Evolutionary conservation across 2,113 vertebrate genomes (phyloP).

Genomic region (Phylloscopus whistleri): DNA sequence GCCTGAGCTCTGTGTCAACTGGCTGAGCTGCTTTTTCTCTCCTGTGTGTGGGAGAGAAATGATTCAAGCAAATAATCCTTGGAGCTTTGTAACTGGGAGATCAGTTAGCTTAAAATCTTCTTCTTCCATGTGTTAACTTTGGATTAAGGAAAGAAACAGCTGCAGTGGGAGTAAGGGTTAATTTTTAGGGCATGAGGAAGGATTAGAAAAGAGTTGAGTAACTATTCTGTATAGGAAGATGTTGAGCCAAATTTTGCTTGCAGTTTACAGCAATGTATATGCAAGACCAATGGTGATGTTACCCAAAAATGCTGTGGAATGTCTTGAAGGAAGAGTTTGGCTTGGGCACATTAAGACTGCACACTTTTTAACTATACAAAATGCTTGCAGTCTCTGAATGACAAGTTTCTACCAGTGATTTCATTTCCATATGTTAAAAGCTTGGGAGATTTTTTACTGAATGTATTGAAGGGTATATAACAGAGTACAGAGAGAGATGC

Average conservation of each 20-base stretch:
- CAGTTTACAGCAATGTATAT: neutral
- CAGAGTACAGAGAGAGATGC: neutral
- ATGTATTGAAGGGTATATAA: neutral
- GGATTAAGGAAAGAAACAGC: slow-evolving; percentile 37
- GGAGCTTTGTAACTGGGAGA: neutral
- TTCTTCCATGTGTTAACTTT: slow-evolving; percentile 31
- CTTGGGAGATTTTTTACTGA: neutral
- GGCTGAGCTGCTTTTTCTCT: neutral
- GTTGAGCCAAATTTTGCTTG: neutral
- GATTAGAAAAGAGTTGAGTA: neutral
- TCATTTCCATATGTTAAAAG: neutral
- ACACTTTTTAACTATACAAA: neutral
- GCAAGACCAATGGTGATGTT: neutral
- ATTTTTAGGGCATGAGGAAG: neutral
- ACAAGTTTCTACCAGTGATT: neutral
- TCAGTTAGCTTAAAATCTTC: slow-evolving; percentile 18
- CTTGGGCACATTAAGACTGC: neutral
- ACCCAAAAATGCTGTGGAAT: neutral
- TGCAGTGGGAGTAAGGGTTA: neutral
- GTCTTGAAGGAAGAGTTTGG: neutral
- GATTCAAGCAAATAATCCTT: slow-evolving; percentile 39
- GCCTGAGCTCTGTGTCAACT: neutral
- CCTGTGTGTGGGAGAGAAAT: neutral
- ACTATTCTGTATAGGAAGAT: neutral
- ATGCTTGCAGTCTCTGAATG: neutral